Evolutionary conservation across 2,888 invertebrate species (phyloP).

Genomic region (Noctua janthe): DNA sequence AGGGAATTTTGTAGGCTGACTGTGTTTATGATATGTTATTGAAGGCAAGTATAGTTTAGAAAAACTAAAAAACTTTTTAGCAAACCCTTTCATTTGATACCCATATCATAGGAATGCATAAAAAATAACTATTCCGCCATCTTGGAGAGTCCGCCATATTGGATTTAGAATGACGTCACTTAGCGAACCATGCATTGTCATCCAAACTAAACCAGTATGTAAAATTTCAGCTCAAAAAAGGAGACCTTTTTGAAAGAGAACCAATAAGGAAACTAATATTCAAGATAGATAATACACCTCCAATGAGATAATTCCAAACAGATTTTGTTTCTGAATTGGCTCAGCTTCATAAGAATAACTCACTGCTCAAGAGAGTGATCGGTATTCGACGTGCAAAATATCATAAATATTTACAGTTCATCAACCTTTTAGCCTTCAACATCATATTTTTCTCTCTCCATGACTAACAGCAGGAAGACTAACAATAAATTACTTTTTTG

Average conservation of each 20-base stretch:
- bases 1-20: not conserved
- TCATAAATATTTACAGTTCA: constrained; percentile 46
- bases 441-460: constrained; percentile 29
- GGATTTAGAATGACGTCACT: not conserved
- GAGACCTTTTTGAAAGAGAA: not conserved
- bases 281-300: not conserved
- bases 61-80: not conserved
- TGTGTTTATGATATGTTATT: not conserved
- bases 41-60: not conserved
- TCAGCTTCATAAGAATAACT: constrained; percentile 40
- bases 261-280: not conserved
- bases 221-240: not conserved
- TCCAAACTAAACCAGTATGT: not conserved
- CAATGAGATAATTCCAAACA: not conserved
- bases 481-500: constrained; percentile 33
- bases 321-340: constrained; percentile 25
- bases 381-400: constrained; percentile 35
- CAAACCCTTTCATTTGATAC: not conserved
- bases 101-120: not conserved
- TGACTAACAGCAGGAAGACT: constrained; percentile 18
- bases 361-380: constrained; percentile 11
- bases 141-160: not conserved
- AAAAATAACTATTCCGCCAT: not conserved
- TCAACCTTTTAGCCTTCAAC: constrained; percentile 27
- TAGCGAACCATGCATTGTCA: not conserved